Evolutionary conservation across 1,140 invertebrate genomes (phyloP).

Genomic region (Sminthurinus signatus): DNA sequence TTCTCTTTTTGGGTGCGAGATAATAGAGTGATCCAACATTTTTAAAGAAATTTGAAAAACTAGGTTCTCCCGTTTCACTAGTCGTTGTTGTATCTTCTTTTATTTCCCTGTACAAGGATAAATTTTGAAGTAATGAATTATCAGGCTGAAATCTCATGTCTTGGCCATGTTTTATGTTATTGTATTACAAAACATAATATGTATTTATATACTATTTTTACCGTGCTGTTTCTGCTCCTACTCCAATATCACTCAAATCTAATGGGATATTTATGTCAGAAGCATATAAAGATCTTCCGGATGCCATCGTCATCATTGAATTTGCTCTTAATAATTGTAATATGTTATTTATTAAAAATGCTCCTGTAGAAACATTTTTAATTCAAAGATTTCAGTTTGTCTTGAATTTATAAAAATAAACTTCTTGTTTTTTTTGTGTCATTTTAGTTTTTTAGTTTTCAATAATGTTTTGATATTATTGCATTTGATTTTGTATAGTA

Average conservation of each 20-base stretch:
- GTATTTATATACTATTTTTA: no score
- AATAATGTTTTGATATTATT: no score
- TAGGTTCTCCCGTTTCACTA: slow-evolving; percentile 12
- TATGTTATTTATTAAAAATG: slow-evolving; percentile 40
- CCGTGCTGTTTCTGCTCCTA: no score
- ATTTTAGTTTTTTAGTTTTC: background rate
- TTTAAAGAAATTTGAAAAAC: slow-evolving; percentile 31
- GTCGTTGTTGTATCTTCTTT: no score
- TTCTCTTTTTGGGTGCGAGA: slow-evolving; percentile 27
- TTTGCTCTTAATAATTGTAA: slow-evolving; percentile 35
- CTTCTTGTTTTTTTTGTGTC: background rate
- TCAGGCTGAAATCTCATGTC: no score
- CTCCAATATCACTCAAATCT: slow-evolving; percentile 14
- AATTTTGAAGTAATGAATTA: no score
- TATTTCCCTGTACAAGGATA: background rate
- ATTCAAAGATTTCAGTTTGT: no score
- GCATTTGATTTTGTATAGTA: background rate
- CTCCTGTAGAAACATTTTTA: slow-evolving; percentile 23
- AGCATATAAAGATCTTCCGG: slow-evolving; percentile 15
- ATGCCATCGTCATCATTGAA: slow-evolving; percentile 6
- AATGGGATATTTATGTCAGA: slow-evolving; percentile 23
- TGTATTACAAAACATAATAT: no score
- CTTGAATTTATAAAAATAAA: background rate
- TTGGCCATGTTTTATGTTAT: no score
- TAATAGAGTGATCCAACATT: slow-evolving; percentile 37